Percentiles rank a stretch among this genome's conserved stretches.
Conservation (phyloP, 2,113 vertebrate species). For the Rafetus swinhoei region DNA sequence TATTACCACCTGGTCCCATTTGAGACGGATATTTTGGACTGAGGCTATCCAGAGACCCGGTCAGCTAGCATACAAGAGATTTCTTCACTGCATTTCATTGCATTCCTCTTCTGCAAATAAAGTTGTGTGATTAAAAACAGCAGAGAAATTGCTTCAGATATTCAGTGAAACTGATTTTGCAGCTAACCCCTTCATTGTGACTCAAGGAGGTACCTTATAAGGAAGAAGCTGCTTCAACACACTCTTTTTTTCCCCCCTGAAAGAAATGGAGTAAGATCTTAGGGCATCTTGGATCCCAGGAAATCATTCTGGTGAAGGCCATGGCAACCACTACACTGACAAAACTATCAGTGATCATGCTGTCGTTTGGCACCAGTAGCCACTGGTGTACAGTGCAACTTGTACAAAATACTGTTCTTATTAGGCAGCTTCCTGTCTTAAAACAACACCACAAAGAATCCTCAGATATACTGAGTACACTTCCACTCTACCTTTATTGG, state of each 20-base stretch:
- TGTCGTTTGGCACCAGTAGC: accelerated
- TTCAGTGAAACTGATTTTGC: neutral
- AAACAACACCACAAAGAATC: neutral
- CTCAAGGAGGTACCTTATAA: neutral
- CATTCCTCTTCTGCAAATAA: neutral
- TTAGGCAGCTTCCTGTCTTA: constrained; percentile 28
- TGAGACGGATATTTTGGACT: constrained; percentile 97
- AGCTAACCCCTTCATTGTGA: neutral
- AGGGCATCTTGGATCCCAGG: neutral
- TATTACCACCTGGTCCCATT: constrained; percentile 98
- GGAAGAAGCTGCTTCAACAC: neutral
- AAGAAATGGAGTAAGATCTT: neutral
- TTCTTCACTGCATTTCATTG: constrained; percentile 25
- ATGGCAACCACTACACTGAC: neutral
- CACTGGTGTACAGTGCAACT: neutral
- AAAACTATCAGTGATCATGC: neutral
- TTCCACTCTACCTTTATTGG: constrained; percentile 6
- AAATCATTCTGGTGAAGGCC: neutral
- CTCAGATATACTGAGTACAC: neutral
- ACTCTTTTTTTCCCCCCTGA: neutral
- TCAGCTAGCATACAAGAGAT: neutral
- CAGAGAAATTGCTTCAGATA: neutral
- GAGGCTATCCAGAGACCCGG: constrained; percentile 48
- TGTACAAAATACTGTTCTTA: neutral
- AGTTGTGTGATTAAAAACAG: neutral